Base-by-base conservation (phyloP, 2,113 vertebrate species). In the Oplegnathus fasciatus region DNA sequence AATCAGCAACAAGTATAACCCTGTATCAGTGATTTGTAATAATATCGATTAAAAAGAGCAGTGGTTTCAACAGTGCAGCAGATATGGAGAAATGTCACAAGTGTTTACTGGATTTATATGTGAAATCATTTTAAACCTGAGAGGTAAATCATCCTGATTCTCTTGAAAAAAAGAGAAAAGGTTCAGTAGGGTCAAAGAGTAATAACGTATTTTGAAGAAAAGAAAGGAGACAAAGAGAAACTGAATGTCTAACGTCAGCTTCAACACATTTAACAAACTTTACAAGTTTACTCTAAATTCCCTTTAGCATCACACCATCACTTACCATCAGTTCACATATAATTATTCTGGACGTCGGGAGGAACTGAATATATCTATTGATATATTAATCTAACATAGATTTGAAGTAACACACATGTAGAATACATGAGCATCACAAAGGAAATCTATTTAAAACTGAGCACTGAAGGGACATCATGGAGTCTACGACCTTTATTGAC, bases 161-260 rank as follows among this genome's bases (percentile, higher is more conserved):
- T 14, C 3, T 14, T n/a, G n/a, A n/a, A 14, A 13, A 44, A 6
- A 24, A 24, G 34, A 40, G 20, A 64, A 37, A 9, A 22, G 60
- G 1, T 34, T 34, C 30, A 34, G 18, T 5, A 34, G 18, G 3
- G 11, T 34, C 61, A 37, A 10, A 24, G 61, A 52, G 50, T 44
- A 60, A 32, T 18, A 4, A 61, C 58, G 30, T 18, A 8, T 9
- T 20, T 20, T 34, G 10, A 34, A 17, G 9, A n/a, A n/a, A n/a
- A n/a, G n/a, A n/a, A n/a, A 9, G 1, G 7, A 1, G 7, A 9
- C 7, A 9, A 5, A 17, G 4, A 17, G 1, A 46, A 11, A 42
- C 1, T 0, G 10, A 4, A 62, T 62, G 60, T 34, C 10, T 7
- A 5, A 64, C 40, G 20, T 24, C 40, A 34, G 20, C 34, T 37